Conservation (phyloP, 2,797 vertebrate genomes). For the Percopsis omiscomaycus region DNA sequence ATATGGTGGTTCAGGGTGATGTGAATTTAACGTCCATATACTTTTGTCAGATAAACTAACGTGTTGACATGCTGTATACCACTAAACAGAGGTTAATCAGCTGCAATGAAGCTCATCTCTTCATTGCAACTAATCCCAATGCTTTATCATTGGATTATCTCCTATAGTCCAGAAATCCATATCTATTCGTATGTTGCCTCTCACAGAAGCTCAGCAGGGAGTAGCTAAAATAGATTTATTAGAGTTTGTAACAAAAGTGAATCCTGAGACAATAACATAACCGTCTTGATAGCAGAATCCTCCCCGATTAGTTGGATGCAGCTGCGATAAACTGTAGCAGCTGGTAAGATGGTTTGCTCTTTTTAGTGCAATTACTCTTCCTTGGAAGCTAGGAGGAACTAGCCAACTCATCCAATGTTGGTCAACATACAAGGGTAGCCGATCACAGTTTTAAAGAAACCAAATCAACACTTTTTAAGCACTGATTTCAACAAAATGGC, state of each 20-base stretch:
- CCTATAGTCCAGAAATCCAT: constrained; percentile 31
- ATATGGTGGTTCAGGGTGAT: not conserved
- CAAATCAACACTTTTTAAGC: too few species aligned
- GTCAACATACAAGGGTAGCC: too few species aligned
- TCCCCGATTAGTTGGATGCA: constrained; percentile 42
- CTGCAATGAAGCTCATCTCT: constrained; percentile 52
- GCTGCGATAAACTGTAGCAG: constrained; percentile 50
- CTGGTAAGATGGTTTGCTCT: constrained; percentile 50
- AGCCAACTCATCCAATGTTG: not conserved
- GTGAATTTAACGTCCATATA: not conserved
- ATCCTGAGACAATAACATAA: constrained; percentile 30
- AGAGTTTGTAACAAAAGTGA: constrained; percentile 31
- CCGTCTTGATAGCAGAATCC: constrained; percentile 42
- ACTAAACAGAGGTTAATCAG: constrained; percentile 53
- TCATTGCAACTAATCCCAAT: constrained; percentile 46
- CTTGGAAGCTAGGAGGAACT: constrained; percentile 8
- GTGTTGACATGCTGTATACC: not conserved
- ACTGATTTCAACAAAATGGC: too few species aligned
- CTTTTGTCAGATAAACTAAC: not conserved
- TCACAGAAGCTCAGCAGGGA: constrained; percentile 19
- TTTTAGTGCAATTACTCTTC: constrained; percentile 25
- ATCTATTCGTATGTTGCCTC: constrained; percentile 32
- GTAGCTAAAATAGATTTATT: constrained; percentile 33
- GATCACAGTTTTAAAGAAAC: too few species aligned
- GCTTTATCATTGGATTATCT: constrained; percentile 52